Conservation (phyloP, 2,113 vertebrate species). For the Zingel zingel region DNA sequence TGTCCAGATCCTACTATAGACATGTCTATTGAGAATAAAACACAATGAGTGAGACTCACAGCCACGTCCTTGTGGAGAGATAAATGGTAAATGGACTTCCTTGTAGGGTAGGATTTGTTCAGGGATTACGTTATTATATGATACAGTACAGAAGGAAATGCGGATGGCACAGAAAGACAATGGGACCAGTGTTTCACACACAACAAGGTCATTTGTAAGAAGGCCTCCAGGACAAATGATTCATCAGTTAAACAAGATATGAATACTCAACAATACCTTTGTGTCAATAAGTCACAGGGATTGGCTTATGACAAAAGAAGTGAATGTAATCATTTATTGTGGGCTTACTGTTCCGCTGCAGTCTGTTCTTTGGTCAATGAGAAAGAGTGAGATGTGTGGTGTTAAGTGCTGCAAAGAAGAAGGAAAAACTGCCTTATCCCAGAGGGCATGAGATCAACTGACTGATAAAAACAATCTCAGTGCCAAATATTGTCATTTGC, state of each 20-base stretch:
- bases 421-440: constrained; percentile 22
- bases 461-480: constrained; percentile 16
- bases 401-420: constrained; percentile 6
- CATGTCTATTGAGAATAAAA: constrained; percentile 34
- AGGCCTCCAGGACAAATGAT: constrained; percentile 56
- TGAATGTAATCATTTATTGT: constrained; percentile 9
- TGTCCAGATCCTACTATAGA: constrained; percentile 44
- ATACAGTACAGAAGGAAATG: constrained; percentile 69
- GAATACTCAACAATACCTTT: constrained; percentile 36
- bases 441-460: background rate
- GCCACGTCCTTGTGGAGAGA: constrained; percentile 57
- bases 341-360: background rate
- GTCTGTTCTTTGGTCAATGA: background rate
- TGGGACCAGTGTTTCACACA: constrained; percentile 68
- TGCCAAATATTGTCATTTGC: constrained; percentile 45
- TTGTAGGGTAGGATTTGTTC: constrained; percentile 72
- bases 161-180: constrained; percentile 64
- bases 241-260: constrained; percentile 58
- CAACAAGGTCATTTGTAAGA: constrained; percentile 46
- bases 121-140: constrained; percentile 74
- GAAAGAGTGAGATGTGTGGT: background rate
- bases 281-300: constrained; percentile 27
- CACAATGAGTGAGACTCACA: constrained; percentile 47
- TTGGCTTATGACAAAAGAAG: background rate
- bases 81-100: constrained; percentile 68